Percentiles rank a stretch among this genome's conserved stretches.
Conservation (phyloP, 2,888 invertebrate genomes). For the Willowsia nigromaculata region DNA sequence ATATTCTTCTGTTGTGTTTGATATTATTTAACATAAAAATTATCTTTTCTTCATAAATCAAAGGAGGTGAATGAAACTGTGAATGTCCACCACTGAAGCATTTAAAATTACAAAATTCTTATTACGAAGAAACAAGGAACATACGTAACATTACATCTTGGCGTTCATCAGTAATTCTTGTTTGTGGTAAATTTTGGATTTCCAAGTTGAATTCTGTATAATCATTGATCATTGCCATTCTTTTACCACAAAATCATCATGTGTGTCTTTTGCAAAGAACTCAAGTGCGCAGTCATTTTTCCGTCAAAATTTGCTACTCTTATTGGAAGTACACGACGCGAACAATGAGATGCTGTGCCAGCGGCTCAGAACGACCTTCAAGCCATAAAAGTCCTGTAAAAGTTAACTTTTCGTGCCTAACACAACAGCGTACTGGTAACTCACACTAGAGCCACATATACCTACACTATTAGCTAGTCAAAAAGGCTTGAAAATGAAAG, state of each 20-base stretch:
- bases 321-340: background rate
- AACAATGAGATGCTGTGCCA: conserved; percentile 1
- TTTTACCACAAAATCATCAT: background rate
- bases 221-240: background rate
- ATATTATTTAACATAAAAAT: background rate
- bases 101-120: background rate
- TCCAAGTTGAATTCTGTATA: background rate
- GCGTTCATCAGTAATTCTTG: background rate
- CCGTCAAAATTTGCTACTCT: background rate
- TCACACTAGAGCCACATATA: background rate
- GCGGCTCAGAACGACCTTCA: conserved; percentile 45
- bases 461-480: too few relatives aligned
- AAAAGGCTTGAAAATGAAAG: conserved; percentile 1
- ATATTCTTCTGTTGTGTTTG: background rate
- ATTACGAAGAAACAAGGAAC: background rate
- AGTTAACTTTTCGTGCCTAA: conserved; percentile 30
- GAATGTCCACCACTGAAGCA: background rate
- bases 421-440: conserved; percentile 12
- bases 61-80: background rate
- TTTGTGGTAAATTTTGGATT: background rate
- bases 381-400: conserved; percentile 5
- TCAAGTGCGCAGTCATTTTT: background rate
- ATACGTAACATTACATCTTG: background rate
- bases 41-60: background rate
- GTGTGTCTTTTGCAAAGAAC: background rate